Conservation (phyloP, 2,797 vertebrate species). For the Leuciscus waleckii region DNA sequence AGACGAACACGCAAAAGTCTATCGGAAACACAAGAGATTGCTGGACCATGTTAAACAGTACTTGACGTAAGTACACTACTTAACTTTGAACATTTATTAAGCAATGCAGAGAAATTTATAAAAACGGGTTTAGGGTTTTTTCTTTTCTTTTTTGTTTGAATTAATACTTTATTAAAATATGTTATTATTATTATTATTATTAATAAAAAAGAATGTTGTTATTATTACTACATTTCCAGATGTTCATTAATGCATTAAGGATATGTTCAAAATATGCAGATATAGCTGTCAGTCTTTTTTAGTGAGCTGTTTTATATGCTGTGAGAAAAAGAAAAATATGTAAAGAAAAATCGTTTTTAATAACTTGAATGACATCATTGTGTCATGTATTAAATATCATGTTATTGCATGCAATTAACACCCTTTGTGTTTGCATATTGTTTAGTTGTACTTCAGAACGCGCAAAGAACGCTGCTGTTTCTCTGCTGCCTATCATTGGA, state of each 20-base stretch:
- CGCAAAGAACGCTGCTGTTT: slow-evolving; percentile 79
- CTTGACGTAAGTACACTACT: slow-evolving; percentile 83
- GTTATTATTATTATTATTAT: neutral
- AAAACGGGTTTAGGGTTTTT: neutral
- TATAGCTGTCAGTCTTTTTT: neutral
- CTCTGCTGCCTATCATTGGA: slow-evolving; percentile 84
- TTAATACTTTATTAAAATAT: no score
- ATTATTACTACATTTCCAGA: neutral
- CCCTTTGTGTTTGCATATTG: neutral
- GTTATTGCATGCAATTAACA: neutral
- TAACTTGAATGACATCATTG: neutral
- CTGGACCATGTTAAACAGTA: slow-evolving; percentile 82
- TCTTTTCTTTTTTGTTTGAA: neutral
- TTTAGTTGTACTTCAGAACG: slow-evolving; percentile 84
- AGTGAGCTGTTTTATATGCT: neutral
- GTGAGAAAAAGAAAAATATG: neutral
- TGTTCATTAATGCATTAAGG: neutral
- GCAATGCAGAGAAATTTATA: neutral
- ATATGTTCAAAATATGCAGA: neutral
- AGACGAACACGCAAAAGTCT: slow-evolving; percentile 82
- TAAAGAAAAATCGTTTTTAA: neutral
- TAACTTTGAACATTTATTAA: neutral
- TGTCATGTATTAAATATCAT: neutral
- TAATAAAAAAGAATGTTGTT: neutral
- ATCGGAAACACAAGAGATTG: slow-evolving; percentile 83